Evolutionary conservation across 2,797 vertebrate species (phyloP).

Genomic region (Manis javanica): DNA sequence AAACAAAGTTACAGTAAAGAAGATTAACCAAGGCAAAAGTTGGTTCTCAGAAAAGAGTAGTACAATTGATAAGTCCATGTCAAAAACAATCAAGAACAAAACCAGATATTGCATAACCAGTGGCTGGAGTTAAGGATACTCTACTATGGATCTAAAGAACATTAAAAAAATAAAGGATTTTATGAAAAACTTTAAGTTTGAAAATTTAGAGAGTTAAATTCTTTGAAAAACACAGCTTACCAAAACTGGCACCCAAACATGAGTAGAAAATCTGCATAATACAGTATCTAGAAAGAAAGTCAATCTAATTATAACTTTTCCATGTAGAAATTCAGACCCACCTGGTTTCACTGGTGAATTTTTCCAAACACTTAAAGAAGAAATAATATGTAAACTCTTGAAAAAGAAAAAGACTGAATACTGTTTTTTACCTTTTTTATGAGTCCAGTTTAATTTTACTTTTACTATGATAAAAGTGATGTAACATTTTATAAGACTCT

Average conservation of each 20-base stretch:
- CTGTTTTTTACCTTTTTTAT: not conserved
- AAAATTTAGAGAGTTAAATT: not conserved
- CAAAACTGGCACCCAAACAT: not conserved
- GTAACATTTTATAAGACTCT: not conserved
- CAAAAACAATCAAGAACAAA: not conserved
- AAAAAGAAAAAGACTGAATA: not conserved
- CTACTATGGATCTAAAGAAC: not conserved
- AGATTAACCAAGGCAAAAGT: not conserved
- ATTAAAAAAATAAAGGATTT: not conserved
- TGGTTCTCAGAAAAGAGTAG: not conserved
- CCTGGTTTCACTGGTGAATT: not conserved
- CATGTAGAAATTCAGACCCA: not conserved
- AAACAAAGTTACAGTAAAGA: not conserved
- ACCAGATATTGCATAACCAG: not conserved
- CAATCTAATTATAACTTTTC: not conserved
- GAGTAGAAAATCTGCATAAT: not conserved
- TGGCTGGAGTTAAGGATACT: not conserved
- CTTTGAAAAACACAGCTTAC: not conserved
- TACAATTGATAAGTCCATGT: not conserved
- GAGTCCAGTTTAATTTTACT: not conserved
- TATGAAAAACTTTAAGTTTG: not conserved
- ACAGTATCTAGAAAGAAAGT: not conserved
- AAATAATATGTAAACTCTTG: not conserved
- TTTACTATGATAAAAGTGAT: not conserved
- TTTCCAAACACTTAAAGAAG: not conserved